phyloP scores from a whole-genome alignment of 2,888 invertebrate species.

The Melinopterus prodromus region DNA sequence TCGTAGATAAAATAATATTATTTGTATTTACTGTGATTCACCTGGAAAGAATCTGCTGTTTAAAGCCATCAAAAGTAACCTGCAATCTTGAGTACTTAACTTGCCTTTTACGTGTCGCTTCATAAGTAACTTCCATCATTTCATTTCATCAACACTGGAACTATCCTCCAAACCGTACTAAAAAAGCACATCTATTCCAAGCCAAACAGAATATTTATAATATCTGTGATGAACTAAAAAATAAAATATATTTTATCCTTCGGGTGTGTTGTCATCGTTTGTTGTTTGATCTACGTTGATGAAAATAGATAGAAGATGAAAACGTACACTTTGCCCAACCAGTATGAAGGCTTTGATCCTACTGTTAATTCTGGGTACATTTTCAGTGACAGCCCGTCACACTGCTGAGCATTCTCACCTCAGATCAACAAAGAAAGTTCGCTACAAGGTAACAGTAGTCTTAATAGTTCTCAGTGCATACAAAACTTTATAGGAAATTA shows the following conservation, averaged over 20 bases:
- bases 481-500: conserved; percentile 11
- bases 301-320: not conserved
- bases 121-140: too few relatives aligned
- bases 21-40: too few relatives aligned
- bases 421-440: not conserved
- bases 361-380: not conserved
- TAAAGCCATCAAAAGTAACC: too few relatives aligned
- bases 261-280: not conserved
- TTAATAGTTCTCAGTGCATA: not conserved
- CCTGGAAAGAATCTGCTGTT: too few relatives aligned
- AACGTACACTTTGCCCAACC: not conserved
- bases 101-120: too few relatives aligned
- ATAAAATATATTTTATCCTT: not conserved
- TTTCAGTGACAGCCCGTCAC: not conserved
- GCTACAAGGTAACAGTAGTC: not conserved
- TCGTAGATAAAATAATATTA: too few relatives aligned
- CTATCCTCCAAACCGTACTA: too few relatives aligned
- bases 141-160: too few relatives aligned
- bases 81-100: too few relatives aligned
- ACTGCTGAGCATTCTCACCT: not conserved
- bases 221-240: too few relatives aligned
- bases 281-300: not conserved
- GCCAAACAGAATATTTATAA: too few relatives aligned
- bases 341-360: not conserved
- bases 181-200: too few relatives aligned